Conservation (phyloP, 2,797 vertebrate species). For the Hoplostethus mediterraneus region DNA sequence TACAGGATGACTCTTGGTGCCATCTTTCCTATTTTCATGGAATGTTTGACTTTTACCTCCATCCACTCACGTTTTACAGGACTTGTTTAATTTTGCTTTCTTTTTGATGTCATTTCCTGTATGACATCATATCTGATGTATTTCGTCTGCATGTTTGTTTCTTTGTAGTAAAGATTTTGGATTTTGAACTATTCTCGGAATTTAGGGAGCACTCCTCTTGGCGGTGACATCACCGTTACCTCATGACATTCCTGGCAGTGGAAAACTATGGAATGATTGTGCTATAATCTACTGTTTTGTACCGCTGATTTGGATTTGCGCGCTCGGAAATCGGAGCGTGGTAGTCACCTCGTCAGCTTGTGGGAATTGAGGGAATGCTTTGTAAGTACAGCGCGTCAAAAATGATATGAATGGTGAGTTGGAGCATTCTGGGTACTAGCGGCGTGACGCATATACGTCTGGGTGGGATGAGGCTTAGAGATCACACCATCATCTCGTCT, state of each 20-base stretch:
- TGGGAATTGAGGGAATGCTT: constrained; percentile 74
- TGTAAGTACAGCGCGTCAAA: constrained; percentile 50
- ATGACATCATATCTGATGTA: neutral
- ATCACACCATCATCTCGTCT: constrained; percentile 19
- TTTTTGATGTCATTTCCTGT: neutral
- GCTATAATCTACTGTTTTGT: constrained; percentile 76
- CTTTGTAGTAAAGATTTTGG: constrained; percentile 8
- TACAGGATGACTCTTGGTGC: constrained; percentile 4
- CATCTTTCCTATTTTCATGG: constrained; percentile 48
- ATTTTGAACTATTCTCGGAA: constrained; percentile 33
- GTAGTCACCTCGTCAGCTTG: constrained; percentile 42
- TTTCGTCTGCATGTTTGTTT: constrained; percentile 22
- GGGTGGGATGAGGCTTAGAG: constrained; percentile 1
- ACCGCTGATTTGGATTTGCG: constrained; percentile 52
- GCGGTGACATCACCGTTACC: constrained; percentile 60
- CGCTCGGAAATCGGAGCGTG: constrained; percentile 59
- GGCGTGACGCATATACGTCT: constrained; percentile 45
- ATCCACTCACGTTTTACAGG: constrained; percentile 1
- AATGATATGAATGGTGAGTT: neutral
- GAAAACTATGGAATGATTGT: constrained; percentile 85
- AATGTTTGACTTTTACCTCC: constrained; percentile 69
- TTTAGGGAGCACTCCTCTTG: constrained; percentile 50
- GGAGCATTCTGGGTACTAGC: constrained; percentile 26
- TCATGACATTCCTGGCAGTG: constrained; percentile 78
- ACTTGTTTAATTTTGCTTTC: neutral